Percentiles rank a stretch among this genome's conserved stretches.
Conservation (phyloP, 2,113 vertebrate species). For the Myotis yumanensis region DNA sequence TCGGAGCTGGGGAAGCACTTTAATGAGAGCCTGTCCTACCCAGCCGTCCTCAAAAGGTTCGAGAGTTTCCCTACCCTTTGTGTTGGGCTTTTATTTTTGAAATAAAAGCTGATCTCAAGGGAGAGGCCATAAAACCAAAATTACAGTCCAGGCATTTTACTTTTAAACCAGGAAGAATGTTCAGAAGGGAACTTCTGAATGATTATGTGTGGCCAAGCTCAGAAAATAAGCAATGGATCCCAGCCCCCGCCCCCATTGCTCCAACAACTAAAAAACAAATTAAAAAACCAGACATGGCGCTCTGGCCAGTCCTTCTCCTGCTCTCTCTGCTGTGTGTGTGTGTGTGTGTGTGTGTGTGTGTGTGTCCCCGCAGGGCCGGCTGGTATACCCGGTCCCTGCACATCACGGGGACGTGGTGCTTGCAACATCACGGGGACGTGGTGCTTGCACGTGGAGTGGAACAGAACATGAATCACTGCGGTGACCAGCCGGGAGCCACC, state of each 20-base stretch:
- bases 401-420: background rate
- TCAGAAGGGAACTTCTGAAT: conserved; percentile 31
- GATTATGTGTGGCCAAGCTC: background rate
- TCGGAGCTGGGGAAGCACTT: background rate
- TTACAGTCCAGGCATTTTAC: conserved; percentile 27
- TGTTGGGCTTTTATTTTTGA: conserved; percentile 60
- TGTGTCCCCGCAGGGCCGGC: accelerated
- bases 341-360: background rate
- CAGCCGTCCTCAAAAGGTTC: background rate
- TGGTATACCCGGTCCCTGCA: accelerated
- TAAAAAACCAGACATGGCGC: accelerated
- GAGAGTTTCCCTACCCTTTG: conserved; percentile 39
- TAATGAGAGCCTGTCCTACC: background rate
- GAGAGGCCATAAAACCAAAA: conserved; percentile 57
- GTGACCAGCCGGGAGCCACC: background rate
- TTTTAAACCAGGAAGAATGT: background rate
- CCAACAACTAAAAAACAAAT: background rate
- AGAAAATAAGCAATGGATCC: background rate
- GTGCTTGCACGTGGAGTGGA: background rate
- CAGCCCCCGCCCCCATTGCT: accelerated
- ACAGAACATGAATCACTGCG: background rate
- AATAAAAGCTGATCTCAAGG: background rate
- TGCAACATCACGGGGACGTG: too few species aligned
- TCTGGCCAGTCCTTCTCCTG: background rate
- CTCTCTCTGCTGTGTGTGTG: accelerated